A percentile compares a stretch with the other conserved stretches of the same genome.
These are phyloP conservation scores for Gerris lacustris DNA, from an alignment of 2,888 invertebrate species.

Conservation along the genomic window DNA sequence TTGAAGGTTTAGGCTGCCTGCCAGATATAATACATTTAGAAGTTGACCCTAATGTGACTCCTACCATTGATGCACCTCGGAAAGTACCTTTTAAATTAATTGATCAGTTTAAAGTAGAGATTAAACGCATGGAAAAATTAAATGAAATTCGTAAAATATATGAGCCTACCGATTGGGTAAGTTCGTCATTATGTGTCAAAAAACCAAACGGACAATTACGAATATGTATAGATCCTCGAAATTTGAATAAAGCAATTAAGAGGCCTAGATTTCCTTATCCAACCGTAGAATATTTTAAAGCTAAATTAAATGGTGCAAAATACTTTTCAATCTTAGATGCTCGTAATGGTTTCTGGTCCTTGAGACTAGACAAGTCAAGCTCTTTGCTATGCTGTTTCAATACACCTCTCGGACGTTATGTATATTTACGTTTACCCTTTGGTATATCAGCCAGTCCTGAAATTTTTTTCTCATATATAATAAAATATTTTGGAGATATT, in stretches of 20 bases:
- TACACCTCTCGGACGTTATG: conserved; percentile 28
- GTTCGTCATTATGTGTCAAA: conserved; percentile 23
- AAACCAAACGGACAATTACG: conserved; percentile 27
- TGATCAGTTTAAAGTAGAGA: background rate
- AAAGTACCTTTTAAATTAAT: conserved; percentile 26
- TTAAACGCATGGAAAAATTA: conserved; percentile 9
- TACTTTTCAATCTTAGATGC: conserved; percentile 24
- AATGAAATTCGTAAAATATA: conserved; percentile 24
- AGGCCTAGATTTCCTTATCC: conserved; percentile 24
- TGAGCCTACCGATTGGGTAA: conserved; percentile 28
- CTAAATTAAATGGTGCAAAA: conserved; percentile 18
- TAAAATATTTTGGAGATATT: background rate
- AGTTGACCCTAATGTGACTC: conserved; percentile 13
- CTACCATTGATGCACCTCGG: conserved; percentile 25
- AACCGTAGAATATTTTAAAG: conserved; percentile 24
- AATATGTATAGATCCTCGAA: conserved; percentile 27
- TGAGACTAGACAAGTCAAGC: conserved; percentile 24
- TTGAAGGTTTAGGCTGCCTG: conserved; percentile 20
- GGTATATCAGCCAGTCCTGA: conserved; percentile 26
- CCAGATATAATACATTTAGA: conserved; percentile 17
- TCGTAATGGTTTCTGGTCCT: conserved; percentile 25
- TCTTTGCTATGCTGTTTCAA: conserved; percentile 25
- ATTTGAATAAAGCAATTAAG: conserved; percentile 26
- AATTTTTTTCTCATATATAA: conserved; percentile 16
- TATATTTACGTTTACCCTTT: conserved; percentile 23